Percentiles rank a stretch among this genome's conserved stretches.
phyloP scores from a whole-genome alignment of 2,797 vertebrate species.

The Rousettus madagascariensis region DNA sequence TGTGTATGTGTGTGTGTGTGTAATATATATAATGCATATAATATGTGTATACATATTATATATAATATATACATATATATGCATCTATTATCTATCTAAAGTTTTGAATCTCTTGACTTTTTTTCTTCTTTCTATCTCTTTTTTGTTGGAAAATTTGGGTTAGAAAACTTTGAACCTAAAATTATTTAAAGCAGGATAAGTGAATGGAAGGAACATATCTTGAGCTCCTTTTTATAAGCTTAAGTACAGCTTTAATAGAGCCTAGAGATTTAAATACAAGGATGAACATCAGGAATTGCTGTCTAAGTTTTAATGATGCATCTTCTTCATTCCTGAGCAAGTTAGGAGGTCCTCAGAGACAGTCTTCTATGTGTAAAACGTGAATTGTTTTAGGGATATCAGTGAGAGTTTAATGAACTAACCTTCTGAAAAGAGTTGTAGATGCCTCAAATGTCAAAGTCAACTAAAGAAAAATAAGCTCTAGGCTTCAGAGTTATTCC shows the following conservation, averaged over 20 bases:
- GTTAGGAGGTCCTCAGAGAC: not conserved
- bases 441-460: not conserved
- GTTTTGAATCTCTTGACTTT: not conserved
- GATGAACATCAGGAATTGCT: not conserved
- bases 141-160: not conserved
- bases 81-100: not conserved
- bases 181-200: not conserved
- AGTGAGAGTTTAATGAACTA: not conserved
- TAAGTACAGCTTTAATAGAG: not conserved
- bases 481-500: not conserved
- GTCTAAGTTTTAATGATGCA: not conserved
- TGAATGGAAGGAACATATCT: not conserved
- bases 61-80: not conserved
- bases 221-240: not conserved
- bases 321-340: not conserved
- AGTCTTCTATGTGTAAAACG: not conserved
- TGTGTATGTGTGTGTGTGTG: not conserved
- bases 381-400: conserved; percentile 3
- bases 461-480: not conserved
- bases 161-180: not conserved
- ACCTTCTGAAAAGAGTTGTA: not conserved
- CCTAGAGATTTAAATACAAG: not conserved
- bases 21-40: no score
- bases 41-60: not conserved
- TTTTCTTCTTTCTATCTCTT: not conserved